Base-by-base conservation (phyloP, 2,888 invertebrate genomes). In the Parasteatoda lunata region DNA sequence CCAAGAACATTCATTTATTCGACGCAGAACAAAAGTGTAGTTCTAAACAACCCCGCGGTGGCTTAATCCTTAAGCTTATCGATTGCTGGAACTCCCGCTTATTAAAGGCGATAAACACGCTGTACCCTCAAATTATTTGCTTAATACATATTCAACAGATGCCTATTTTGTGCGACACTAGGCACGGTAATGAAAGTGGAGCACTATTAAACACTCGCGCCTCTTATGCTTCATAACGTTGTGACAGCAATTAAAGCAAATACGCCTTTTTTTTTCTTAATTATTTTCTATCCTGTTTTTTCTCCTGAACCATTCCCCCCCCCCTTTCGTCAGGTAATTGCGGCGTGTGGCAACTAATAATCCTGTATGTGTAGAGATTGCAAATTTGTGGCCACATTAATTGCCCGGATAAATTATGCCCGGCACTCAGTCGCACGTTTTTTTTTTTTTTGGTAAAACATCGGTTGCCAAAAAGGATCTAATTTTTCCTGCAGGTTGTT, bases 71-170 rank as follows among this genome's bases (percentile, higher is more conserved):
- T 30, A 5, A 15, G 45, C 15, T n/a, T 52, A 77, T 85, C 84
- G 84, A 85, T 85, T 59, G 69, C 52, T 52, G 70, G 64, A 68
- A 76, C 70, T 76, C 47, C 76, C 70, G 59, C 69, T 79, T 86
- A 86, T 86, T 86, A 86, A 66, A 70, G 71, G 47, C 72, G 84
- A 84, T 84, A 84, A 84, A 77, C 79, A 71, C 49, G 77, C 77
- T 76, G 80, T n/a, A 59, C 59, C 80, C 85, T 80, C 80, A 77
- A 86, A 80, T 86, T 86, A 86, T 86, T 86, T 86, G 76, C 85
- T 81, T 86, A 76, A 86, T 86, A 86, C 80, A 86, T 86, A 86
- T 86, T 86, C 85, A 86, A 76, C 85, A 86, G 84, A 52, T 66
- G 48, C 69, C 30, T 13, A 59, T 70, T 54, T 59, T 59, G 15